phyloP scores from a whole-genome alignment of 2,113 vertebrate species.

The Jacana jacana region DNA sequence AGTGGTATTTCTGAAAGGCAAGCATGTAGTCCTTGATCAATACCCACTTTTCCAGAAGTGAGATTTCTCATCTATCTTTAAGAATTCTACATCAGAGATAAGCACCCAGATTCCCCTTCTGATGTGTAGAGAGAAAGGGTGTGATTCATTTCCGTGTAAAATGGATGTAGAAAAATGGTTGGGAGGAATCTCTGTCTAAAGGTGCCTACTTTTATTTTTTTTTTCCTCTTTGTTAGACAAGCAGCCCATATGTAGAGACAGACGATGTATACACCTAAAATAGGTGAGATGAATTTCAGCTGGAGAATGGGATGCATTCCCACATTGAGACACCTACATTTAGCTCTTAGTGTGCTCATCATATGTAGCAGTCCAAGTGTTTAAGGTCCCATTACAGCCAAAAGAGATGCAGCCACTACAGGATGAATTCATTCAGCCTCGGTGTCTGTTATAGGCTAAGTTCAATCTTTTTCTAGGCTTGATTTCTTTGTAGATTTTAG shows the following conservation, averaged over 20 bases:
- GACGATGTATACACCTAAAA: not conserved
- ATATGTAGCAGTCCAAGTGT: not conserved
- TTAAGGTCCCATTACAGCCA: not conserved
- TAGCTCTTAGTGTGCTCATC: not conserved
- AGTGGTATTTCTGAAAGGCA: not conserved
- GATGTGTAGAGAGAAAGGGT: not conserved
- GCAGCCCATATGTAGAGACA: not conserved
- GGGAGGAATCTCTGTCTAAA: not conserved
- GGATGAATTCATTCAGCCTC: not conserved
- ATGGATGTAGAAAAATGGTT: not conserved
- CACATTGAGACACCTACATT: not conserved
- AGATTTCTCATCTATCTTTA: not conserved
- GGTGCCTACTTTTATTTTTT: not conserved
- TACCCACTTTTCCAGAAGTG: not conserved
- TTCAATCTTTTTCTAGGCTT: not conserved
- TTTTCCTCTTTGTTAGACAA: not conserved
- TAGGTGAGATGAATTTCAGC: not conserved
- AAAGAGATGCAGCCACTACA: not conserved
- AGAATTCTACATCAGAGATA: not conserved
- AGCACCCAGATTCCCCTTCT: not conserved
- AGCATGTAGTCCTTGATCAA: not conserved
- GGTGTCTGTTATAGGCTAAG: not conserved
- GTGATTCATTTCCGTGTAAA: not conserved
- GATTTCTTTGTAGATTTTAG: not conserved
- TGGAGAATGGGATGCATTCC: not conserved